These are phyloP conservation scores for Coturnix japonica DNA, from an alignment of 2,113 vertebrate species.

Conservation along the genomic window DNA sequence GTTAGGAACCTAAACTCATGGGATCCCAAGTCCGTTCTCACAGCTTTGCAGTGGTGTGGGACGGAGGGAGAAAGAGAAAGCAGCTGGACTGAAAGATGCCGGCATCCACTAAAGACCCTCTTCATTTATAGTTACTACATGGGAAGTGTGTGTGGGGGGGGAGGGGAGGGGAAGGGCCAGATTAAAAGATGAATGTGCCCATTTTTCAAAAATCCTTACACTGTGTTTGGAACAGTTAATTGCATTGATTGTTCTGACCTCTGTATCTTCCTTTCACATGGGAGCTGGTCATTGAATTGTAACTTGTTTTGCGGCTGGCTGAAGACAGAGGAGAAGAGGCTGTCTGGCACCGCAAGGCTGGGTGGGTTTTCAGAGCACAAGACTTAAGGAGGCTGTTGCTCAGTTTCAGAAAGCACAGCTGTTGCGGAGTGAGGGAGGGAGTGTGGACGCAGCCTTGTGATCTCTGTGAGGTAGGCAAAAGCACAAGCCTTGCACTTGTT, in stretches of 20 bases:
- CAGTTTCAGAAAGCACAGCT: conserved; percentile 48
- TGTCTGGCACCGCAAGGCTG: conserved; percentile 63
- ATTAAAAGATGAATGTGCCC: background rate
- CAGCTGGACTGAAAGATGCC: background rate
- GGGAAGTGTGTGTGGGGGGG: background rate
- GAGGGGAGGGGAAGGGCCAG: background rate
- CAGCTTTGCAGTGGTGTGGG: background rate
- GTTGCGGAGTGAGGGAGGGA: conserved; percentile 15
- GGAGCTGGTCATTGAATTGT: conserved; percentile 40
- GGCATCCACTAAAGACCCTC: background rate
- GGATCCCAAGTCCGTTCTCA: background rate
- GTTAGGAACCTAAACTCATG: too few relatives aligned
- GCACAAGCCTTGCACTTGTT: background rate
- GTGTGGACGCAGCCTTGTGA: conserved; percentile 2
- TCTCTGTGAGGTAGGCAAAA: conserved; percentile 64
- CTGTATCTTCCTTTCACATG: background rate
- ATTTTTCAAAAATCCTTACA: background rate
- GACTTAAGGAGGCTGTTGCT: conserved; percentile 46
- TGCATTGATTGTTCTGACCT: background rate
- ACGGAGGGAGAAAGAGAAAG: background rate
- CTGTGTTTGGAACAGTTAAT: background rate
- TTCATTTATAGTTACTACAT: background rate
- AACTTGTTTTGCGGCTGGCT: conserved; percentile 14
- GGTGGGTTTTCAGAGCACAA: conserved; percentile 49
- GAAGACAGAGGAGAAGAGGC: conserved; percentile 27